A percentile compares a stretch with the other conserved stretches of the same genome.
Conservation (phyloP, 2,888 invertebrate species). For the Lasius fuliginosus region DNA sequence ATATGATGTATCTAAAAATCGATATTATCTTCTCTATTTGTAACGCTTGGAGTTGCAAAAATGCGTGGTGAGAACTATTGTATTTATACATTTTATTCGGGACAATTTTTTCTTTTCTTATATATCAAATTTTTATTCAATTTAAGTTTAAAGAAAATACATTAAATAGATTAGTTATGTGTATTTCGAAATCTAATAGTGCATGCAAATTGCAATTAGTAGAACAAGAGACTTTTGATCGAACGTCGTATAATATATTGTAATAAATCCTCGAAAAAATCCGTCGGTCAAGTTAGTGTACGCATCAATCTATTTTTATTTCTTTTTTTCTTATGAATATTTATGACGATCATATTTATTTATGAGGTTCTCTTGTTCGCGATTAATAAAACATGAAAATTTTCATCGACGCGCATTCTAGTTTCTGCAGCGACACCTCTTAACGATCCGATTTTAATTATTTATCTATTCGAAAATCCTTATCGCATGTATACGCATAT, state of each 20-base stretch:
- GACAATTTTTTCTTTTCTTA: not conserved
- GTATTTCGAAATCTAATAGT: not conserved
- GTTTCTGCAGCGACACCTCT: slow-evolving; percentile 10
- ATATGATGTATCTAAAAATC: slow-evolving; percentile 7
- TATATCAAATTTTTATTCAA: not conserved
- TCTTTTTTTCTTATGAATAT: slow-evolving; percentile 13
- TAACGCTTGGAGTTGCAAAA: not conserved
- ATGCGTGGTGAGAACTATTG: not conserved
- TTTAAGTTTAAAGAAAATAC: not conserved
- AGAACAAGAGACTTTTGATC: slow-evolving; percentile 3
- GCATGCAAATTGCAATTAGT: not conserved
- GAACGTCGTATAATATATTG: not conserved
- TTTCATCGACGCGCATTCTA: not conserved
- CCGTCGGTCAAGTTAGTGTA: not conserved
- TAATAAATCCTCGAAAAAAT: slow-evolving; percentile 31
- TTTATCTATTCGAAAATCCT: not conserved
- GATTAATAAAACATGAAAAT: slow-evolving; percentile 28
- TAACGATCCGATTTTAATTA: slow-evolving; percentile 25
- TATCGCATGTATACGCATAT: not conserved
- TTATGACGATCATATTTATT: slow-evolving; percentile 18
- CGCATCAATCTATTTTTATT: not conserved
- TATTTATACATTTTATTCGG: not conserved
- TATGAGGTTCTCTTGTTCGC: not conserved
- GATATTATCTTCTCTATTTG: slow-evolving; percentile 11
- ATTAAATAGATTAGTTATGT: slow-evolving; percentile 6